Conservation (phyloP, 2,113 vertebrate genomes). For the Sylvia atricapilla region DNA sequence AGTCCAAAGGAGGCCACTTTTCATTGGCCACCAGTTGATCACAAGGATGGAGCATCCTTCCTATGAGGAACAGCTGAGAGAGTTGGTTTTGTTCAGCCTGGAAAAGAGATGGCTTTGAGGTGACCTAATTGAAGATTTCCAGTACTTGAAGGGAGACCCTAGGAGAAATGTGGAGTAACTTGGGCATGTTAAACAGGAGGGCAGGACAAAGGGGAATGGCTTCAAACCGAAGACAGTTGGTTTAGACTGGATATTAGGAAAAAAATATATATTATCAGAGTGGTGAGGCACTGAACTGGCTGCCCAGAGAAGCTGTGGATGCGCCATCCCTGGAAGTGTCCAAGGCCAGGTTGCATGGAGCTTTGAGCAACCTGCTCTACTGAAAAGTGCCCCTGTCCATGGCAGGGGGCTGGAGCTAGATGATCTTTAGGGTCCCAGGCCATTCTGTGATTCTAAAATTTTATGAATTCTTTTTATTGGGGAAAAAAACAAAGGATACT, state of each 20-base stretch:
- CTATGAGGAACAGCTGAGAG: not conserved
- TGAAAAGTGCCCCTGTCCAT: not conserved
- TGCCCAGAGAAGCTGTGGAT: not conserved
- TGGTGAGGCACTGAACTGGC: not conserved
- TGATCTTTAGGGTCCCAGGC: not conserved
- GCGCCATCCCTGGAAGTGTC: not conserved
- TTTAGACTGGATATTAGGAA: not conserved
- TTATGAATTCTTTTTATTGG: not conserved
- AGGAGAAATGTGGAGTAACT: not conserved
- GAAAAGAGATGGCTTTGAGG: not conserved
- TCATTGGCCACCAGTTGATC: not conserved
- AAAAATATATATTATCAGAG: not conserved
- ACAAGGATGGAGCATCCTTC: too few relatives aligned
- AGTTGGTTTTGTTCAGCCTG: accelerated
- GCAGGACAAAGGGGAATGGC: not conserved
- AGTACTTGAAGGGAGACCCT: not conserved
- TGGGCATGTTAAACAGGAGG: not conserved
- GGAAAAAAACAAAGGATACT: not conserved
- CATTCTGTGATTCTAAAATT: not conserved
- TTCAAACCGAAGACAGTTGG: not conserved
- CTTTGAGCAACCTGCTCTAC: not conserved
- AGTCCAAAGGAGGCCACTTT: not conserved
- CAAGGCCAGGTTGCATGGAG: not conserved
- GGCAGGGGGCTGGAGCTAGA: not conserved
- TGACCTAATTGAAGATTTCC: not conserved